Evolutionary conservation across 2,797 vertebrate genomes (phyloP).

Genomic region (Pangasius larnaudii): DNA sequence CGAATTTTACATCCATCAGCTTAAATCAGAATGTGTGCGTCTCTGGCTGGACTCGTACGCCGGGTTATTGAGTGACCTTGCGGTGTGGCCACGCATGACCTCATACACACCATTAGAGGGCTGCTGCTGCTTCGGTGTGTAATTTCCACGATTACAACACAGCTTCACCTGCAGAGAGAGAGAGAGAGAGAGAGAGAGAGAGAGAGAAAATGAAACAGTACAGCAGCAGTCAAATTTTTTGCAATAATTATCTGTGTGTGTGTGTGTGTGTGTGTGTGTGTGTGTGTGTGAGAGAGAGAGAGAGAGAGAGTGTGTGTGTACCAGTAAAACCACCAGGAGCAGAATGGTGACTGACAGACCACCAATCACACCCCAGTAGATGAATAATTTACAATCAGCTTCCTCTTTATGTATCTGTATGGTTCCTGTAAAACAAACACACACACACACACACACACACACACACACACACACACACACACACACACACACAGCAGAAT

Average conservation of each 20-base stretch:
- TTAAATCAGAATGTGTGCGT: neutral
- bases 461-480: conserved; percentile 10
- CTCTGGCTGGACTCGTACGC: neutral
- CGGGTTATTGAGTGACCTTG: neutral
- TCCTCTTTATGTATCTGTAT: neutral
- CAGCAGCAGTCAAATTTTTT: neutral
- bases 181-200: neutral
- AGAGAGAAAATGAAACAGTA: neutral
- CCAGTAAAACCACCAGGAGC: neutral
- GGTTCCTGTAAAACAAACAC: neutral
- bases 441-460: neutral
- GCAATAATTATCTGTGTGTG: neutral
- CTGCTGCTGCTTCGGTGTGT: neutral
- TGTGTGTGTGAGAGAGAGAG: conserved; percentile 9
- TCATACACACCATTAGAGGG: conserved; percentile 14
- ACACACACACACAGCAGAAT: neutral
- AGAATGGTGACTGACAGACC: neutral
- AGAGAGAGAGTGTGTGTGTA: no score
- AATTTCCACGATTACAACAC: neutral
- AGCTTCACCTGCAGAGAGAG: neutral
- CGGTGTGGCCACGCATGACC: neutral
- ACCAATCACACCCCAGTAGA: neutral
- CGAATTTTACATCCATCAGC: neutral
- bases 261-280: neutral
- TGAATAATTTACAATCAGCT: neutral